Percentiles rank a stretch among this genome's conserved stretches.
Evolutionary conservation across 92 coral and sea anemone species (phyloP).

Genomic region (Zoanthus gigantus): DNA sequence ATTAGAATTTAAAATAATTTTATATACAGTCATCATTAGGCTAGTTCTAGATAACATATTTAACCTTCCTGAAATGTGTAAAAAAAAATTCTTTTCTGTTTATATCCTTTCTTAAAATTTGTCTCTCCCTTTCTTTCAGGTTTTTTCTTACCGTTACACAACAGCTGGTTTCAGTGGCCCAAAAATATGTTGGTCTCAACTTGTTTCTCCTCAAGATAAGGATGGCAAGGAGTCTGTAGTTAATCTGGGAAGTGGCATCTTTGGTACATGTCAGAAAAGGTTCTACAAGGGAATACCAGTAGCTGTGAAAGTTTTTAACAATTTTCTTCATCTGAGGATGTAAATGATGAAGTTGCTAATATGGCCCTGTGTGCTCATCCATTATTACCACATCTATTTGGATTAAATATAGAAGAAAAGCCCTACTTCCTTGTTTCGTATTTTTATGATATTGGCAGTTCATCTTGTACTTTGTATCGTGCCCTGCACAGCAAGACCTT

Average conservation of each 20-base stretch:
- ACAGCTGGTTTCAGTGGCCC: slow-evolving; percentile 31
- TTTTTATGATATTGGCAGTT: slow-evolving; percentile 36
- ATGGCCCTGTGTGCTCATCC: slow-evolving; percentile 15
- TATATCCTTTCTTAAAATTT: slow-evolving; percentile 1
- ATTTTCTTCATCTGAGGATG: slow-evolving; percentile 47
- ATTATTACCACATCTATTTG: slow-evolving; percentile 30
- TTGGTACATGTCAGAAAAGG: slow-evolving; percentile 47
- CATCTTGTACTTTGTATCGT: slow-evolving; percentile 21
- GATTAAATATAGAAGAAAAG: slow-evolving; percentile 32
- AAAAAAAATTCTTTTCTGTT: slow-evolving; percentile 7
- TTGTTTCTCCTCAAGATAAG: slow-evolving; percentile 24
- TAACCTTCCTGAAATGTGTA: slow-evolving; percentile 32
- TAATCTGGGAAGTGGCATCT: slow-evolving; percentile 19
- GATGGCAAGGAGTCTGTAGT: slow-evolving; percentile 22
- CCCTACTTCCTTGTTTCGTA: slow-evolving; percentile 50
- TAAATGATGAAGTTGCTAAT: slow-evolving; percentile 29
- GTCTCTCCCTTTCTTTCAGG: slow-evolving; percentile 25
- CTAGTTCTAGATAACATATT: slow-evolving; percentile 11
- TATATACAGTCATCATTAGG: slow-evolving; percentile 28
- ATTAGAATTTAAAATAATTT: slow-evolving; percentile 15
- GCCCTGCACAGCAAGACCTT: slow-evolving; percentile 19
- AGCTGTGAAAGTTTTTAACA: slow-evolving; percentile 40
- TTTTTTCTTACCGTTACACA: slow-evolving; percentile 18
- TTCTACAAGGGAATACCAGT: slow-evolving; percentile 56
- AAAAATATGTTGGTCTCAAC: slow-evolving; percentile 31